Conservation (phyloP, 2,797 vertebrate genomes). For the Champsocephalus esox region DNA sequence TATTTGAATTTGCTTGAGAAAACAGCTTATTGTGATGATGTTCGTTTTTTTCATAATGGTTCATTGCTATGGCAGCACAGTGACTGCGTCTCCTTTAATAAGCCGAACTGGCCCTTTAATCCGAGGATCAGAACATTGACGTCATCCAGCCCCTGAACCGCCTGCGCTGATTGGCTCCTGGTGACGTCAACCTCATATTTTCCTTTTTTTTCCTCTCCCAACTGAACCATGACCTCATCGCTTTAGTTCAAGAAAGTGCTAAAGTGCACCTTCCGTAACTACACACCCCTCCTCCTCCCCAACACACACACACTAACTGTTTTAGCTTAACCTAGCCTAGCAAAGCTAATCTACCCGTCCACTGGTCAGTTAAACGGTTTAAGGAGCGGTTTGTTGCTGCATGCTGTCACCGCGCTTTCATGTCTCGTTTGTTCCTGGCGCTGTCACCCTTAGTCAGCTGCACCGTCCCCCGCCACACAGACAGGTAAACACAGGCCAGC, state of each 20-base stretch:
- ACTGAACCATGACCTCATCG: constrained; percentile 93
- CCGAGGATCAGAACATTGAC: constrained; percentile 84
- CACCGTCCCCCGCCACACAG: constrained; percentile 48
- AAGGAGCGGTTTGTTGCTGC: constrained; percentile 15
- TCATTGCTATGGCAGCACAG: background rate
- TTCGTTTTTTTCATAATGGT: background rate
- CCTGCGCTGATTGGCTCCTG: constrained; percentile 90
- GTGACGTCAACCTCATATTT: constrained; percentile 89
- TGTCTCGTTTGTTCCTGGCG: constrained; percentile 56
- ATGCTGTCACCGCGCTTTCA: constrained; percentile 30
- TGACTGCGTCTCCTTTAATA: constrained; percentile 71
- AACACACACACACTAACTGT: constrained; percentile 27
- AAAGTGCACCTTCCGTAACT: constrained; percentile 85
- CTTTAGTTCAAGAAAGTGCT: constrained; percentile 86
- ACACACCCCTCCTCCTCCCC: constrained; percentile 29
- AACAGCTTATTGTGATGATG: background rate
- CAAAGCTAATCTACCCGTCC: constrained; percentile 55
- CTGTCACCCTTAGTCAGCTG: constrained; percentile 75
- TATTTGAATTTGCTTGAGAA: background rate
- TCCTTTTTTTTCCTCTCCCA: constrained; percentile 44
- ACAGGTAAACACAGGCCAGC: constrained; percentile 77
- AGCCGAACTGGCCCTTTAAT: constrained; percentile 82
- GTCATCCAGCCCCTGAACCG: constrained; percentile 86
- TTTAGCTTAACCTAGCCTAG: constrained; percentile 52
- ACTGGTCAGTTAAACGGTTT: background rate